These are phyloP conservation scores for Percopsis transmontana DNA, from an alignment of 2,113 vertebrate species.

Conservation along the genomic window DNA sequence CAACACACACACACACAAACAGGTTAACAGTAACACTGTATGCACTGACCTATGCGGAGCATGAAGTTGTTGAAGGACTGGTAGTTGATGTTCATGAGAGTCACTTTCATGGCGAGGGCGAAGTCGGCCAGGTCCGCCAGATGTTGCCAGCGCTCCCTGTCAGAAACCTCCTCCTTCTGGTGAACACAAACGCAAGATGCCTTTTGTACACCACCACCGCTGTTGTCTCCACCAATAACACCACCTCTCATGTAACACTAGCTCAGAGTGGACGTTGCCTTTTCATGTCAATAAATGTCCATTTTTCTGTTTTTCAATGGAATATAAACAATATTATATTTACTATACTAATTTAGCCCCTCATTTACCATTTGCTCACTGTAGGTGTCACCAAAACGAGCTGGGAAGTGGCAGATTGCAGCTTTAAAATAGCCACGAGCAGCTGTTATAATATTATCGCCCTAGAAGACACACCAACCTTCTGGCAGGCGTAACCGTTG, in stretches of 20 bases:
- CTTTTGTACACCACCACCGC: neutral
- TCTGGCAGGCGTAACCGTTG: conserved; percentile 83
- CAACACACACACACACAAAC: neutral
- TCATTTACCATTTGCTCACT: too few species aligned
- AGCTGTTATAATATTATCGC: neutral
- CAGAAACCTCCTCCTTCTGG: conserved; percentile 85
- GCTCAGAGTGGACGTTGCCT: neutral
- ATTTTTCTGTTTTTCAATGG: too few species aligned
- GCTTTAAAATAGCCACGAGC: too few species aligned
- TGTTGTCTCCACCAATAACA: too few species aligned
- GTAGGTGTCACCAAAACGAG: too few species aligned
- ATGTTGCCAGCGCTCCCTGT: conserved; percentile 94
- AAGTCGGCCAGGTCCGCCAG: conserved; percentile 94
- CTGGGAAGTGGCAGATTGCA: too few species aligned
- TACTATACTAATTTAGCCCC: too few species aligned
- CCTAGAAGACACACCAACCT: conserved; percentile 67
- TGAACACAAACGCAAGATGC: neutral
- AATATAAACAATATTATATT: too few species aligned
- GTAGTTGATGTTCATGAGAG: conserved; percentile 97
- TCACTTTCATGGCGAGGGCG: conserved; percentile 95
- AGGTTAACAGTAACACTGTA: neutral
- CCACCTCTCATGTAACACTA: neutral
- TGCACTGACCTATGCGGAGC: conserved; percentile 90
- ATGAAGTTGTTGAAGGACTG: conserved; percentile 99
- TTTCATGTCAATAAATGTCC: neutral